Base-by-base conservation (phyloP, 2,888 invertebrate genomes). In the Apotomis turbidana region DNA sequence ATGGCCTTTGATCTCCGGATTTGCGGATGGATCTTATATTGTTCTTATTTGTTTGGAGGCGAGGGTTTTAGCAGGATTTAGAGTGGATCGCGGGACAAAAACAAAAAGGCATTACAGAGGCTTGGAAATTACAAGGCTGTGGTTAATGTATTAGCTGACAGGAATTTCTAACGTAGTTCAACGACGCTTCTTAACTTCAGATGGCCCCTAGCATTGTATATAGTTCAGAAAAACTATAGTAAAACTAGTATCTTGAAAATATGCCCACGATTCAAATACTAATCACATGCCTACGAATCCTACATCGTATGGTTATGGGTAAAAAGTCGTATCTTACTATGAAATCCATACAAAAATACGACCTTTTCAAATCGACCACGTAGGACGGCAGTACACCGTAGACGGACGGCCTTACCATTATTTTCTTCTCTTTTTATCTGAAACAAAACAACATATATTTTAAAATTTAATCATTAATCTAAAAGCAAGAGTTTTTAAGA, bases 1-100 rank as follows among this genome's bases (percentile, higher is more conserved):
- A 70, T 66, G 57, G 57, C 44, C 12, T 55, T 66, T 62, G 51
- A 62, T 62, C 62, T 44, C 52, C n/a, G 52, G 67, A 68, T 63
- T 57, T 61, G 62, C n/a, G 59, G 49, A 49, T 36, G 51, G 57
- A 51, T 57, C 46, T 58, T 5, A 52, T 38, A 13, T 12, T 63
- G 49, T 55, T 62, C 54, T 49, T 63, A 63, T 63, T 63, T 70
- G 59, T 59, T 59, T 41, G 27, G 66, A 66, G 46, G 54, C 27
- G 55, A 12, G 44, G 52, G 15, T 46, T 46, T 66, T 49, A 12
- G n/a, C 8, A 2, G 15, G 44, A 54, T 12, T 44, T 27, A 9
- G 57, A 66, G 66, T 57, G 66, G 55, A 66, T 66, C 57, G 49
- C 49, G 49, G 10, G 10, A 57, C 55, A 66, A 57, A 66, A 57